phyloP scores from a whole-genome alignment of 1,140 invertebrate species.

The Tetragnatha versicolor region DNA sequence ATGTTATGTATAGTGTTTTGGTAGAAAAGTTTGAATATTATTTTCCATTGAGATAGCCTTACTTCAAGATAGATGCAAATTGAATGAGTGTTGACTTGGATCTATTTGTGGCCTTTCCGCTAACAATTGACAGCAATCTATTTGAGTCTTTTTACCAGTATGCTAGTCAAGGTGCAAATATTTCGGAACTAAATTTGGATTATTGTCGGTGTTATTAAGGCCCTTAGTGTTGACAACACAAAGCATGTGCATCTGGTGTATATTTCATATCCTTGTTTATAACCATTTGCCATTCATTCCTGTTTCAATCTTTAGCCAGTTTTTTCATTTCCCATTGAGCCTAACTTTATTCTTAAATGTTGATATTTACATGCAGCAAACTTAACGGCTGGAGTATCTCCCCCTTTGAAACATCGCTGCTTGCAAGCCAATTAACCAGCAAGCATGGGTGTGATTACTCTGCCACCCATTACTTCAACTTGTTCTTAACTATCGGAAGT shows the following conservation, averaged over 20 bases:
- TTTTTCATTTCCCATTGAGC: neutral
- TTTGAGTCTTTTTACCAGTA: too few species aligned
- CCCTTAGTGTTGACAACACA: neutral
- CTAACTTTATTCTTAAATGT: conserved; percentile 6
- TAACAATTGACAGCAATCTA: neutral
- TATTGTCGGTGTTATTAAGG: neutral
- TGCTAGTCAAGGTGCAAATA: neutral
- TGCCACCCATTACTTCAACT: too few species aligned
- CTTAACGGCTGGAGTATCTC: too few species aligned
- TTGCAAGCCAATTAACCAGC: too few species aligned
- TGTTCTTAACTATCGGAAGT: too few species aligned
- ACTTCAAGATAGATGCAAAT: neutral
- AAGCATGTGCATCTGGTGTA: neutral
- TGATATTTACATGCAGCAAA: too few species aligned
- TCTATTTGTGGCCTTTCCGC: neutral
- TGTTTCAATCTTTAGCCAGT: conserved; percentile 3
- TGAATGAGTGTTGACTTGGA: neutral
- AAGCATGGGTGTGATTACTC: too few species aligned
- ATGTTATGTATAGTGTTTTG: neutral
- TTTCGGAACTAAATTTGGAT: neutral
- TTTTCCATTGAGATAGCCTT: neutral
- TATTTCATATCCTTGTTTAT: conserved; percentile 19
- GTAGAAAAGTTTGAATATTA: neutral
- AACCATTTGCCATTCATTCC: conserved; percentile 26
- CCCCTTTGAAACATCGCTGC: too few species aligned